Percentiles rank a stretch among this genome's conserved stretches.
phyloP scores from a whole-genome alignment of 2,888 invertebrate species.

The Syritta pipiens region DNA sequence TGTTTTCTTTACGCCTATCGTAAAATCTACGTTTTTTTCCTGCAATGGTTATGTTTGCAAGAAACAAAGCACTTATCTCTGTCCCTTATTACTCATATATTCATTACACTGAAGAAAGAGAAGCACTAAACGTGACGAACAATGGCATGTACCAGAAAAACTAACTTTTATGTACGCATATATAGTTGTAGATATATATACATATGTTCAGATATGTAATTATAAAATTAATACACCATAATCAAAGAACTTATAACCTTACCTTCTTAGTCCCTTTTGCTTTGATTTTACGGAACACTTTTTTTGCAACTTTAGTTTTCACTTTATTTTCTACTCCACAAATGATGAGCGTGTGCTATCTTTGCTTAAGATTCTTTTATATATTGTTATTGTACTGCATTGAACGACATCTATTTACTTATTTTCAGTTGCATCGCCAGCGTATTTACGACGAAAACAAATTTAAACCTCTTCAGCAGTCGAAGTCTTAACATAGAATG shows the following conservation, averaged over 20 bases:
- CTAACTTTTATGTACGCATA: not conserved
- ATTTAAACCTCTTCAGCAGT: constrained; percentile 8
- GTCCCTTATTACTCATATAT: constrained; percentile 15
- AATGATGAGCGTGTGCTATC: too few species aligned
- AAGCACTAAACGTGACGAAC: constrained; percentile 3
- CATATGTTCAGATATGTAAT: not conserved
- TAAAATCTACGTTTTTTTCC: not conserved
- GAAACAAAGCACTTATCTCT: constrained; percentile 15
- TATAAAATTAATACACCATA: not conserved
- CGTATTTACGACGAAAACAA: constrained; percentile 12
- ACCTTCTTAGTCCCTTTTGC: not conserved
- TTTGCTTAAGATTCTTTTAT: too few species aligned
- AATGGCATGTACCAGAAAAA: constrained; percentile 30
- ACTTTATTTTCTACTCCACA: not conserved
- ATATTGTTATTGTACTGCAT: not conserved
- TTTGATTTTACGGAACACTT: constrained; percentile 5
- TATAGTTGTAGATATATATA: not conserved
- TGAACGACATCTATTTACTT: not conserved
- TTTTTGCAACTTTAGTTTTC: not conserved
- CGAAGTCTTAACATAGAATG: constrained; percentile 22
- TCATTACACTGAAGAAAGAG: constrained; percentile 5
- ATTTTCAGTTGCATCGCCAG: constrained; percentile 15
- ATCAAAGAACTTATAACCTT: not conserved
- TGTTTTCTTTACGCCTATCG: too few species aligned
- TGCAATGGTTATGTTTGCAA: not conserved